Conservation (phyloP, 2,797 vertebrate species). For the Podarcis siculus region DNA sequence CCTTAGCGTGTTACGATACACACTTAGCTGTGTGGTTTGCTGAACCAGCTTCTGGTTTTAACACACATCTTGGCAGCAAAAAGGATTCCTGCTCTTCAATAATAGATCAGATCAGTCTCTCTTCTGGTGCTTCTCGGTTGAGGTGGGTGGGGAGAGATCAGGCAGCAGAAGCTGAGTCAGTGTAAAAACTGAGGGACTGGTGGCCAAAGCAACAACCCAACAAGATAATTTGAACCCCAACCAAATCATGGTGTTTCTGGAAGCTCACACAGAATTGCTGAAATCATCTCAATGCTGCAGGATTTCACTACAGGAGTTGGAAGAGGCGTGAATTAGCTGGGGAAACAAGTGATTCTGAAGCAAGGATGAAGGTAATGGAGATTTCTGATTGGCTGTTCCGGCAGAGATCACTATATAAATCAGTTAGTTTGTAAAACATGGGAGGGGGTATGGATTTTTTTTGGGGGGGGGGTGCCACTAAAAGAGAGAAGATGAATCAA, state of each 20-base stretch:
- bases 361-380: background rate
- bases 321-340: background rate
- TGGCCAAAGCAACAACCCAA: background rate
- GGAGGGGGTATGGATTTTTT: background rate
- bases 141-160: background rate
- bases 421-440: background rate
- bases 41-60: background rate
- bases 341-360: background rate
- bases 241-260: background rate
- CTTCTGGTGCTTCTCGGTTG: background rate
- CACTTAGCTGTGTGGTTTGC: background rate
- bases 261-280: background rate
- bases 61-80: background rate
- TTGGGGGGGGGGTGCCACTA: background rate
- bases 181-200: background rate
- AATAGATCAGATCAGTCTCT: background rate
- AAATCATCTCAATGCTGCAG: background rate
- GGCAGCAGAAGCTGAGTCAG: background rate
- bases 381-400: constrained; percentile 14
- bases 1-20: background rate
- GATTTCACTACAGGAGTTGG: background rate
- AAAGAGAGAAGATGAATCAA: constrained; percentile 3
- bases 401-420: background rate
- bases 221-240: background rate
- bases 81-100: background rate